Evolutionary conservation across 2,113 vertebrate species (phyloP), one percentile per base, ranked within the genome.

Genomic region (Marmota monax): DNA sequence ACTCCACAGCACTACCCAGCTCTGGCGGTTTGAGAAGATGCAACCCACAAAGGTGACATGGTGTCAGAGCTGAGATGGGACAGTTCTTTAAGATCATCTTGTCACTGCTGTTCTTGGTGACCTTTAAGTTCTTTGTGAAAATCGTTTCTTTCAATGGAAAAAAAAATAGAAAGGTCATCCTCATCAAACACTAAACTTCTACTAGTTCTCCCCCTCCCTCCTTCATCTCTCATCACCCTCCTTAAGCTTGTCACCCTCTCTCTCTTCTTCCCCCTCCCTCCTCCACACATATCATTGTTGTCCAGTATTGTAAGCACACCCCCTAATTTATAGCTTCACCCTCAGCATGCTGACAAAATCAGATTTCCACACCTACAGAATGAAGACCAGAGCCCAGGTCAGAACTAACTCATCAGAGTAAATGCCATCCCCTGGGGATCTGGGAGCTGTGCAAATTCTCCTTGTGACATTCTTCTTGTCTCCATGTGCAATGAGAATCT

Each of bases 61-160:
- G 11, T 32, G 27, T 34, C 48, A 70, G n/a, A 67, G 27, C 42
- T 58, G 53, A 87, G 70, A 88, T 14, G 34, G 20, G 13, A 42
- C 42, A 22, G 63, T 39, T 32, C 51, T 45, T 86, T 13, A 42
- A 56, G 78, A 77, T 48, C 0, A 13, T 63, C 63, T 65, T 84
- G 77, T 87, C n/a, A 78, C 42, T 39, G 56, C 34, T 88, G 53
- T 27, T 80, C 56, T 39, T 56, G 29, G 12, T 37, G 74, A 65
- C 37, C 53, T 78, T 86, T 37, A 72, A 37, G 10, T 23, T 88
- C n/a, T 93, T 73, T 85, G 58, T 48, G 85, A 73, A 82, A 89
- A 85, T 58, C 76, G 42, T 83, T 82, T 77, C n/a, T 83, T 74
- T 89, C 84, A n/a, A 79, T 85, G 37, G 63, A 92, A 96, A 84